Evolutionary conservation across 1,140 invertebrate species (phyloP).

Genomic region (Cyclargus thomasi): DNA sequence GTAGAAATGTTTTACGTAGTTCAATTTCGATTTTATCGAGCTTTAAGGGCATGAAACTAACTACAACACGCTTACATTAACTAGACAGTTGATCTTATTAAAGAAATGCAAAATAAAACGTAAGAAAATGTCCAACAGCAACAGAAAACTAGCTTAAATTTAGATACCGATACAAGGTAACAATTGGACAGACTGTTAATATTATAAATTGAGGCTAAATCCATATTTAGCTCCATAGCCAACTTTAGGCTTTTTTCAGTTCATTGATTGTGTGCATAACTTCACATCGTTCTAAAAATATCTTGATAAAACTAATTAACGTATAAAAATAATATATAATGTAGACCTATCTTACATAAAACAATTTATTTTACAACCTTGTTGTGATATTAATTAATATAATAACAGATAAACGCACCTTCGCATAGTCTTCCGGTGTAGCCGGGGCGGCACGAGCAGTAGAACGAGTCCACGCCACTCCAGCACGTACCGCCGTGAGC

Average conservation of each 20-base stretch:
- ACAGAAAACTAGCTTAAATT: too few relatives aligned
- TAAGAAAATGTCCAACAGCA: too few relatives aligned
- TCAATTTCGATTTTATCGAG: too few relatives aligned
- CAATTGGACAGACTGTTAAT: neutral
- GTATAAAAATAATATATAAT: neutral
- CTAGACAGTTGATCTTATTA: too few relatives aligned
- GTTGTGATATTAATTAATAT: constrained; percentile 10
- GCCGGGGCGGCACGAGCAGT: constrained; percentile 83
- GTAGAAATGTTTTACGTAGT: too few relatives aligned
- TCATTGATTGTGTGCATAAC: neutral
- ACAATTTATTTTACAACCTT: constrained; percentile 11
- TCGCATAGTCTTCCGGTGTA: constrained; percentile 87
- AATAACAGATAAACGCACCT: constrained; percentile 59
- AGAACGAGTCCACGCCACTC: constrained; percentile 84
- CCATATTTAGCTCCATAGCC: too few relatives aligned
- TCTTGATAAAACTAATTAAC: neutral
- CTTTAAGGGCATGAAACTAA: too few relatives aligned
- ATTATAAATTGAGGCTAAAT: too few relatives aligned
- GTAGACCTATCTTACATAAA: neutral
- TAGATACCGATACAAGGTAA: too few relatives aligned
- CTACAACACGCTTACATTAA: too few relatives aligned
- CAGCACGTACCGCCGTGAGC: constrained; percentile 85
- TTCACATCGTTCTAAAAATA: neutral
- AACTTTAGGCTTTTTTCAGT: neutral
- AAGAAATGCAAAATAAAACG: too few relatives aligned